Percentiles rank a stretch among this genome's conserved stretches.
Evolutionary conservation across 2,113 vertebrate species (phyloP).

Genomic region (Poeciliopsis turrubarensis): DNA sequence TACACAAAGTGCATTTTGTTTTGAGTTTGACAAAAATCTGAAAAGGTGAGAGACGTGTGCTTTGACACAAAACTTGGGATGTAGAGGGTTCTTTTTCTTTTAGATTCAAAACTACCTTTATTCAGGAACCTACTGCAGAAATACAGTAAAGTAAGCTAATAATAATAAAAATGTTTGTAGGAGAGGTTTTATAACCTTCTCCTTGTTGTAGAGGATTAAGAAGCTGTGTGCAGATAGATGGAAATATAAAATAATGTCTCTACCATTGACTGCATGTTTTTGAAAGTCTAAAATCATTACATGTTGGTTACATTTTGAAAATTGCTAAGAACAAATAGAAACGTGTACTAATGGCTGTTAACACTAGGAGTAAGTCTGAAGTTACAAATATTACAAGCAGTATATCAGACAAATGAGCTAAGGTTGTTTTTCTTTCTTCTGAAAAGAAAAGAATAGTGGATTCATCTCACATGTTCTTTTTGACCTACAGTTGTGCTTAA

Average conservation of each 20-base stretch:
- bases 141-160: no score
- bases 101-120: neutral
- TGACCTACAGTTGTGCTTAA: conserved; percentile 1
- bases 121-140: neutral
- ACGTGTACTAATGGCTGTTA: neutral
- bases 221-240: neutral
- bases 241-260: neutral
- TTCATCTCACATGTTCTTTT: neutral
- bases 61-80: no score
- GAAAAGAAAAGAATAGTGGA: conserved; percentile 5
- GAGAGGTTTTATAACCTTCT: neutral
- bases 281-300: neutral
- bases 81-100: no score
- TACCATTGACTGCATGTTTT: neutral
- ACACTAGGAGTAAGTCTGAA: neutral
- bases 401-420: neutral
- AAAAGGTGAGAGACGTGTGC: no score
- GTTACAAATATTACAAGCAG: neutral
- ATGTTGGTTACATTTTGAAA: neutral
- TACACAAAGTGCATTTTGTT: no score
- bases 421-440: conserved; percentile 1
- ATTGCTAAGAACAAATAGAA: neutral
- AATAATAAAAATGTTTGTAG: no score
- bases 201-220: neutral
- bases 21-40: no score